Percentiles rank a stretch among this genome's conserved stretches.
phyloP scores from a whole-genome alignment of 1,140 invertebrate genomes.

The Hypsibius dujardini region DNA sequence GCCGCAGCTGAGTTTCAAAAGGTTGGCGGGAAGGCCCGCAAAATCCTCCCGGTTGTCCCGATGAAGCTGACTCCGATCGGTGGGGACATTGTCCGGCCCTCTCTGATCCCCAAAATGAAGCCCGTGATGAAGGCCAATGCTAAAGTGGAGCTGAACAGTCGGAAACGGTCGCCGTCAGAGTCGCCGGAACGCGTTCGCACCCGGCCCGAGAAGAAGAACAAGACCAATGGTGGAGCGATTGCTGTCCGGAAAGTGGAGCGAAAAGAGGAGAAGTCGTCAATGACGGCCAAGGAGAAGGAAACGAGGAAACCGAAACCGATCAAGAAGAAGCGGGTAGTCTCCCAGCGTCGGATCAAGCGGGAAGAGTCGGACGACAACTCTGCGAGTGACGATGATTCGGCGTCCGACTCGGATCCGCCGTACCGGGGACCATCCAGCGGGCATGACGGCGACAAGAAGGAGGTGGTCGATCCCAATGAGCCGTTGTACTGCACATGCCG shows the following conservation, averaged over 20 bases:
- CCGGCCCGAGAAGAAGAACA: not conserved
- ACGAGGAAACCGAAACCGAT: slow-evolving; percentile 11
- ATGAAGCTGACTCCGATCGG: not conserved
- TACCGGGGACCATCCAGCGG: not conserved
- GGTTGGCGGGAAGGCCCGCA: not conserved
- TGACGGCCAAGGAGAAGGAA: slow-evolving; percentile 21
- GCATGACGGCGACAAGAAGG: not conserved
- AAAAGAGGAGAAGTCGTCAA: slow-evolving; percentile 18
- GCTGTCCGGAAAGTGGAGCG: not conserved
- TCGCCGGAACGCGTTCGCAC: not conserved
- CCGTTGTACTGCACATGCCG: slow-evolving; percentile 93
- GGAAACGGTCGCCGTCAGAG: not conserved
- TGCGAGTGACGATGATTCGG: not conserved
- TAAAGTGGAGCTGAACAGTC: not conserved
- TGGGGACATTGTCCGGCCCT: not conserved
- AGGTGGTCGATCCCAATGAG: slow-evolving; percentile 60
- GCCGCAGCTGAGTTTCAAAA: not conserved
- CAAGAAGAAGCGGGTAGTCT: not conserved
- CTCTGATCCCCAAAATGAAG: not conserved
- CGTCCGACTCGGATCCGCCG: not conserved
- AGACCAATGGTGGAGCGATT: not conserved
- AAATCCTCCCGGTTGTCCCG: not conserved
- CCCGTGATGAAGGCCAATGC: not conserved
- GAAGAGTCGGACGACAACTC: not conserved
- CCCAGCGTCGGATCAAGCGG: not conserved